Evolutionary conservation across 2,888 invertebrate genomes (phyloP).

Genomic region (Physocephala rufipes): DNA sequence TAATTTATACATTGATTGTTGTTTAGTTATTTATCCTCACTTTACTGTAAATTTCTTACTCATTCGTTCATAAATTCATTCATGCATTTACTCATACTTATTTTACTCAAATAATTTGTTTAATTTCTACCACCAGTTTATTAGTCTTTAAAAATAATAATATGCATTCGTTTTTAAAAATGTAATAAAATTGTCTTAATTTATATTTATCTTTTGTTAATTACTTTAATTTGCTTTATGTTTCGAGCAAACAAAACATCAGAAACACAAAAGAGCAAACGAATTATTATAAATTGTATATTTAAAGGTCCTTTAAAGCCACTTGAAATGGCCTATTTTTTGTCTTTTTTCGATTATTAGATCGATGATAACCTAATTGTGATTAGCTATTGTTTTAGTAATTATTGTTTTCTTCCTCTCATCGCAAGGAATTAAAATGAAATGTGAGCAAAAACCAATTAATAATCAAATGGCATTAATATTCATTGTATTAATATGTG

Average conservation of each 20-base stretch:
- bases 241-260: constrained; percentile 41
- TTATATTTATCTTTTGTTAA: neutral
- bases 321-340: constrained; percentile 14
- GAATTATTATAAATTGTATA: constrained; percentile 49
- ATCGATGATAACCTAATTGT: neutral
- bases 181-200: neutral
- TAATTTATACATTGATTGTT: neutral
- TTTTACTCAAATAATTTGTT: too few relatives aligned
- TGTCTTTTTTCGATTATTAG: constrained; percentile 4
- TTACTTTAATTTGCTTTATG: constrained; percentile 39
- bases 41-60: neutral
- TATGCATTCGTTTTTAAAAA: too few relatives aligned
- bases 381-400: neutral
- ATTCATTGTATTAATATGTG: constrained; percentile 33
- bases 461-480: constrained; percentile 29
- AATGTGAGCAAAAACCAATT: constrained; percentile 41
- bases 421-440: constrained; percentile 47
- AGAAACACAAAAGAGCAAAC: constrained; percentile 53
- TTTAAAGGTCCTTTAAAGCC: constrained; percentile 26
- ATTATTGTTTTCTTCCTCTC: neutral
- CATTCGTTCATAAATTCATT: constrained; percentile 18
- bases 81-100: constrained; percentile 9
- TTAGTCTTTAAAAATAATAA: neutral
- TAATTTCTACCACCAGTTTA: too few relatives aligned
- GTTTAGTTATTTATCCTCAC: neutral